Evolutionary conservation across 2,888 invertebrate species (phyloP), one percentile per base, ranked within the genome.

Genomic region (Scrobipalpa costella): DNA sequence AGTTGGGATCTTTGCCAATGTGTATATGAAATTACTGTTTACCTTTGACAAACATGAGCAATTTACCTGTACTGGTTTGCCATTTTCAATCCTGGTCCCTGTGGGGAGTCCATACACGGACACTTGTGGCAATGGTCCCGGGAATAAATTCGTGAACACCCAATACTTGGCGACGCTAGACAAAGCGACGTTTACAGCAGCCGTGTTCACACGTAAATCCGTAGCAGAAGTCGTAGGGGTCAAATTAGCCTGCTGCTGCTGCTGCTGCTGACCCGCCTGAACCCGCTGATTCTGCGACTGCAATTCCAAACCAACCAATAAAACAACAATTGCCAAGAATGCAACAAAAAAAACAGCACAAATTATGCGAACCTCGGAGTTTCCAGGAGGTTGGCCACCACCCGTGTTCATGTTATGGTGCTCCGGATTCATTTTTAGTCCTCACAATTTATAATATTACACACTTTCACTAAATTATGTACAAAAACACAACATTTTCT

Each of bases 61-160:
- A 1, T 63, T 67, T 88, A 93, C 93, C 92, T 94, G 94, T 17
- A 93, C 86, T 66, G 93, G 89, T 84, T 94, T 94, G 69, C 93
- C 93, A 83, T 92, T 93, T 79, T 93, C 93, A 74, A 92, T 88
- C 74, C 94, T 92, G 64, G 93, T 88, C 67, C 92, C 91, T 63
- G 94, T 92, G 64, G 94, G 94, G 66, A 95, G 88, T 15, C 94
- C 94, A 80, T 94, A 95, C 62, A 95, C 94, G 57, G 94, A 94
- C 62, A 95, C 95, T 92, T 95, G 95, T 66, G 95, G 95, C 83
- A 95, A 93, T 61, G 95, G 95, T 64, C 95, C 94, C 63, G 95
- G 96, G 80, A 96, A 94, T 71, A 96, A 91, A 92, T 96, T 96
- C 68, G 96, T 95, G 83, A 96, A 93, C 80, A 96, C 95, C 96